phyloP scores from a whole-genome alignment of 2,797 vertebrate species.

The Rhinoraja longicauda region DNA sequence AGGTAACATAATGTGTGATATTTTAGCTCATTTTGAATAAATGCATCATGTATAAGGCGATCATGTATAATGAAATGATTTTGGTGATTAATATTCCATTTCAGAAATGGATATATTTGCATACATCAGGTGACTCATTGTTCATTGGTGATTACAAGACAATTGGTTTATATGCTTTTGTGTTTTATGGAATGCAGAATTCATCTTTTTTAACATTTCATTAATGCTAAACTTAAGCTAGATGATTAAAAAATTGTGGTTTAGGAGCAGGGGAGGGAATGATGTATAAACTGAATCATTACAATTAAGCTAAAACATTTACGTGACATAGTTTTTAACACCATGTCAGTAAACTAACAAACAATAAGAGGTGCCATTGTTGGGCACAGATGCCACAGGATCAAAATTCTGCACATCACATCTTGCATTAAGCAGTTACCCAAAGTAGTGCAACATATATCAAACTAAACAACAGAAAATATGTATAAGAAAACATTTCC shows the following conservation, averaged over 20 bases:
- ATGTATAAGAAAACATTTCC: background rate
- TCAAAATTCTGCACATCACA: background rate
- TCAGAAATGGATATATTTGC: background rate
- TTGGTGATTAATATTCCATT: background rate
- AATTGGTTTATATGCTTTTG: background rate
- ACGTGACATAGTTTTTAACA: background rate
- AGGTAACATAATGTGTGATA: background rate
- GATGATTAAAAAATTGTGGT: background rate
- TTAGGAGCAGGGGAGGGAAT: too few relatives aligned
- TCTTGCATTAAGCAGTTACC: background rate
- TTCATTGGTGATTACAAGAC: too few relatives aligned
- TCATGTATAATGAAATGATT: background rate
- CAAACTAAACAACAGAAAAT: background rate
- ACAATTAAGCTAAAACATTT: background rate
- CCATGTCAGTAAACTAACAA: background rate
- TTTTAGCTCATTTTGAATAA: background rate
- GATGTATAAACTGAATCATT: background rate
- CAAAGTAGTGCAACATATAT: background rate
- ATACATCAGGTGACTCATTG: background rate
- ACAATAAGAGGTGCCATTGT: background rate
- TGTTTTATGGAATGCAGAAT: background rate
- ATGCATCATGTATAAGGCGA: background rate
- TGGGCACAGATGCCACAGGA: too few relatives aligned
- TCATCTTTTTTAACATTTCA: background rate
- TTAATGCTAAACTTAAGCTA: background rate